Conservation (phyloP, 2,888 invertebrate species). For the Apomyelois bistriatella region DNA sequence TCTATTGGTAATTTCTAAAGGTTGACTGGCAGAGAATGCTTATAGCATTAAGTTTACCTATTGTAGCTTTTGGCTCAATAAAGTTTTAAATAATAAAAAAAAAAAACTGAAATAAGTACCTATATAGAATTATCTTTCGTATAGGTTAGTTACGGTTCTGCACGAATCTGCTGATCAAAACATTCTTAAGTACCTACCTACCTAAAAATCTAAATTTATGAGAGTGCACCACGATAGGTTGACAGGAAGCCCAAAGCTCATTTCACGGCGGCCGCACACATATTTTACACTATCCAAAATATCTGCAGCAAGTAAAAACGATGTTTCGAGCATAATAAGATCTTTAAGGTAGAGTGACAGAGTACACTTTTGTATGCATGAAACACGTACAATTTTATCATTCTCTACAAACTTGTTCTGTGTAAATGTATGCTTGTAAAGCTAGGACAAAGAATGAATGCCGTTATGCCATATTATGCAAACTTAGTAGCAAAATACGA, state of each 20-base stretch:
- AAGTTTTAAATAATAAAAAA: too few species aligned
- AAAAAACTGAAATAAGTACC: too few species aligned
- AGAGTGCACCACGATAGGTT: constrained; percentile 44
- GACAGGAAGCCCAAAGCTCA: constrained; percentile 57
- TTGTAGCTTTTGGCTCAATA: too few species aligned
- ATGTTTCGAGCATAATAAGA: constrained; percentile 35
- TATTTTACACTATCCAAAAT: constrained; percentile 66
- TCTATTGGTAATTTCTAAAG: too few species aligned
- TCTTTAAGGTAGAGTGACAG: constrained; percentile 37
- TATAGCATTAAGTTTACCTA: too few species aligned
- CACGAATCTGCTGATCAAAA: constrained; percentile 18
- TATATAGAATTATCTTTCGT: too few species aligned
- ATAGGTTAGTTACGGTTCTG: neutral
- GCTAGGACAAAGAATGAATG: constrained; percentile 42
- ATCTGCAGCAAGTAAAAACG: constrained; percentile 35
- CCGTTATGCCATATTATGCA: constrained; percentile 30
- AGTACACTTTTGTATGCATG: constrained; percentile 39
- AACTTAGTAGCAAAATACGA: constrained; percentile 16
- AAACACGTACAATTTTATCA: constrained; percentile 35
- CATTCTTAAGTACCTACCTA: constrained; percentile 15
- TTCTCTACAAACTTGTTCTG: constrained; percentile 38
- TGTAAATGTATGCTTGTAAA: constrained; percentile 39
- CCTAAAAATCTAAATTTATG: constrained; percentile 33
- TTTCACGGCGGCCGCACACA: constrained; percentile 68
- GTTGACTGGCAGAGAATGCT: too few species aligned